Conservation (phyloP, 2,113 vertebrate genomes). For the Odontesthes bonariensis region DNA sequence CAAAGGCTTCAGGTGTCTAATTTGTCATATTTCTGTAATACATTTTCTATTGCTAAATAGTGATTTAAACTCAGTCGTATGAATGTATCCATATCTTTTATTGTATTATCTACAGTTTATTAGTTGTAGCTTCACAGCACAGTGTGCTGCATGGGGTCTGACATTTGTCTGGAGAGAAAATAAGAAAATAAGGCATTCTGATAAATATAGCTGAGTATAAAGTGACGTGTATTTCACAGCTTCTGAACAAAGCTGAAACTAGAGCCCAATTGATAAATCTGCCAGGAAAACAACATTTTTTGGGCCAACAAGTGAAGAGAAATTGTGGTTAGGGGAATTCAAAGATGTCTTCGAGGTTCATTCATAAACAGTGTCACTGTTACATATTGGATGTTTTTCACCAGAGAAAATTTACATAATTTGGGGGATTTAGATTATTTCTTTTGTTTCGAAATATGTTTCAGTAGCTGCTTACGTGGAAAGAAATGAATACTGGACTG, state of each 20-base stretch:
- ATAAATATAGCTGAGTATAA: constrained; percentile 53
- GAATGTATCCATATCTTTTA: constrained; percentile 8
- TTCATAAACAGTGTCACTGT: not conserved
- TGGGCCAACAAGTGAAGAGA: not conserved
- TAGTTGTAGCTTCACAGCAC: constrained; percentile 12
- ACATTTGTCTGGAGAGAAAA: not conserved
- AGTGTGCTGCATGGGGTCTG: not conserved
- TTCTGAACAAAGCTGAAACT: constrained; percentile 23
- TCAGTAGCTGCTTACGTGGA: not conserved
- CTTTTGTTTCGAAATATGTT: not conserved
- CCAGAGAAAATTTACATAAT: not conserved
- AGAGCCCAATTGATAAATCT: constrained; percentile 2
- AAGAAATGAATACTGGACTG: not conserved
- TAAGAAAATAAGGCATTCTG: constrained; percentile 8
- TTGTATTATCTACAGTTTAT: constrained; percentile 18
- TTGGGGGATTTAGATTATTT: not conserved
- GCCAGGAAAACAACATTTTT: not conserved
- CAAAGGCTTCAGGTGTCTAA: not conserved
- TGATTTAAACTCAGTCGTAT: not conserved
- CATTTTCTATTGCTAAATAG: not conserved
- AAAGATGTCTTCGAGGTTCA: not conserved
- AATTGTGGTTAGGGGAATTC: not conserved
- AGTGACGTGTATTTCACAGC: constrained; percentile 63
- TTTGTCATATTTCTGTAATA: not conserved
- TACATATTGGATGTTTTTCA: not conserved